These are phyloP conservation scores for Acrobasis consociella DNA, from an alignment of 2,888 invertebrate species.

Conservation along the genomic window DNA sequence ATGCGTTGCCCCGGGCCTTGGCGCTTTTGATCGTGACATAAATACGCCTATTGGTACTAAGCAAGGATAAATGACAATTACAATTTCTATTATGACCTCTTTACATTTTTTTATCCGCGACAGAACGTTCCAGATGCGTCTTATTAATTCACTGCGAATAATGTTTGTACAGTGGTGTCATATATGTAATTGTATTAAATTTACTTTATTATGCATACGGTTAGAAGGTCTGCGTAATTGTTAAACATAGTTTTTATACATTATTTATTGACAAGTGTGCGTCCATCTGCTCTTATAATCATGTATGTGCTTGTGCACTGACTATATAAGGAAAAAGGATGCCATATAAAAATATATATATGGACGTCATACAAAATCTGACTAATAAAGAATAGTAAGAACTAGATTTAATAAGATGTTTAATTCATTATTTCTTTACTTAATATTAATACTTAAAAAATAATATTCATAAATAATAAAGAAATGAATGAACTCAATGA, in stretches of 20 bases:
- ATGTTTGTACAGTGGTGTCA: conserved; percentile 10
- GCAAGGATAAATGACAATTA: conserved; percentile 52
- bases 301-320: too few relatives aligned
- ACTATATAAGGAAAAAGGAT: too few relatives aligned
- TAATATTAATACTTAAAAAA: too few relatives aligned
- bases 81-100: conserved; percentile 53
- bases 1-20: too few relatives aligned
- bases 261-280: conserved; percentile 3
- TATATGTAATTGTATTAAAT: conserved; percentile 29
- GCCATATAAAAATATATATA: too few relatives aligned
- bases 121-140: conserved; percentile 39
- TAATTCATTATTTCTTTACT: too few relatives aligned
- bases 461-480: too few relatives aligned
- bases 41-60: conserved; percentile 24
- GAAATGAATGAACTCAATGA: too few relatives aligned
- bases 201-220: conserved; percentile 21
- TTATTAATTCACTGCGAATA: conserved; percentile 4
- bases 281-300: not conserved
- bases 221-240: conserved; percentile 19
- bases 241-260: conserved; percentile 5
- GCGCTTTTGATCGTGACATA: too few relatives aligned
- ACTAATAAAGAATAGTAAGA: too few relatives aligned
- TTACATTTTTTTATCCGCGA: conserved; percentile 47
- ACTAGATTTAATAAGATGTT: too few relatives aligned
- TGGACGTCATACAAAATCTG: too few relatives aligned